These are phyloP conservation scores for Mus musculus DNA, from an alignment of 2,113 vertebrate genomes.

Conservation along the genomic window GRCm39 chr12:104284001-104284500, in stretches of 20 bases:
- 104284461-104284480: background rate
- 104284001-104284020: too few species aligned
- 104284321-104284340: background rate
- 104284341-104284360: too few species aligned
- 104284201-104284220: background rate
- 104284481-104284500: background rate
- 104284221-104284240: background rate
- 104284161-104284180: background rate
- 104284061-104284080: too few species aligned
- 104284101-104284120: background rate
- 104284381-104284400: background rate
- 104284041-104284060: too few species aligned
- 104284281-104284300: background rate
- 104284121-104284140: background rate
- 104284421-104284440: rapidly evolving
- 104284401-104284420: background rate
- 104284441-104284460: background rate
- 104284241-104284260: too few species aligned
- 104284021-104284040: too few species aligned
- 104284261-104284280: background rate
- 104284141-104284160: background rate
- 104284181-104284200: background rate
- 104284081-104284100: background rate
- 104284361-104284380: rapidly evolving
- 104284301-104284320: background rate